These are phyloP conservation scores for Aurelia aurita DNA, from an alignment of 30 jellyfish, hydroid and myxozoan genomes.

Conservation along the genomic window DNA sequence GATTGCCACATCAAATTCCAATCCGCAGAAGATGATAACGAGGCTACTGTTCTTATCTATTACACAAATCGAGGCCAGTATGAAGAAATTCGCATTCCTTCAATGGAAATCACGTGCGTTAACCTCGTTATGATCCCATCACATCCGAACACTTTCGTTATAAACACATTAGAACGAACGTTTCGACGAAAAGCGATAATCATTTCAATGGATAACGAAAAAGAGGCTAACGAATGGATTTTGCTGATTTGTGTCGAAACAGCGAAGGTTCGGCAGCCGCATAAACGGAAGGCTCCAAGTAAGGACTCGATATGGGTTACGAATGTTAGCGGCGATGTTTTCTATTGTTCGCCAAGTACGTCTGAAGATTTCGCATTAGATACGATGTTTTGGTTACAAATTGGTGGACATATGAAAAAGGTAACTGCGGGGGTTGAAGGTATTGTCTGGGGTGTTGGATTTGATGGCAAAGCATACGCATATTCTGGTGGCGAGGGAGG, in stretches of 20 bases:
- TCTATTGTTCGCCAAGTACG: conserved; percentile 49
- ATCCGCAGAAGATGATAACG: conserved; percentile 47
- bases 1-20: conserved; percentile 76
- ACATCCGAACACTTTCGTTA: conserved; percentile 73
- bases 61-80: conserved; percentile 59
- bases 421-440: conserved; percentile 87
- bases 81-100: conserved; percentile 66
- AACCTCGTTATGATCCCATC: conserved; percentile 57
- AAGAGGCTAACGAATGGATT: conserved; percentile 81
- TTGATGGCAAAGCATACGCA: conserved; percentile 86
- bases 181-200: conserved; percentile 58
- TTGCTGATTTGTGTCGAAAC: conserved; percentile 54
- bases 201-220: conserved; percentile 75
- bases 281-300: conserved; percentile 10
- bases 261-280: conserved; percentile 44
- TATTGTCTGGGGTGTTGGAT: conserved; percentile 90
- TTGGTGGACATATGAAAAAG: conserved; percentile 81
- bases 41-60: conserved; percentile 49
- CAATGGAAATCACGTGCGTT: conserved; percentile 67
- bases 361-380: conserved; percentile 54
- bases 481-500: conserved; percentile 86
- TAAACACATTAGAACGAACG: conserved; percentile 66
- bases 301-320: conserved; percentile 81
- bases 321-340: conserved; percentile 78
- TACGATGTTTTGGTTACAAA: conserved; percentile 77